Evolutionary conservation across 2,888 invertebrate species (phyloP).

Genomic region (Panorpa germanica): DNA sequence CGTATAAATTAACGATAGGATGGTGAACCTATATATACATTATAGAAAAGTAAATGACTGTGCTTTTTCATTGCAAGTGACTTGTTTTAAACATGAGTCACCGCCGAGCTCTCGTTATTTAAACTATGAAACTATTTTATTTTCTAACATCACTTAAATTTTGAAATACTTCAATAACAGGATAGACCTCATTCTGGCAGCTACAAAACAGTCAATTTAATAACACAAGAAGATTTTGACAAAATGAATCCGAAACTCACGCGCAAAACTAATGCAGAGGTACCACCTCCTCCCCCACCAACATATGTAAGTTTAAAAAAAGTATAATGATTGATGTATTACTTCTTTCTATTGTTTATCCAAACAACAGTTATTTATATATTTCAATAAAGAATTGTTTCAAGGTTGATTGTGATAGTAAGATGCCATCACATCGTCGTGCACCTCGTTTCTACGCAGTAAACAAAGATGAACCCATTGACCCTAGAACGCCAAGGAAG

Average conservation of each 20-base stretch:
- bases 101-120: too few species aligned
- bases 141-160: slow-evolving; percentile 8
- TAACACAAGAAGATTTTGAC: slow-evolving; percentile 75
- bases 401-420: slow-evolving; percentile 4
- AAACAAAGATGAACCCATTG: slow-evolving; percentile 49
- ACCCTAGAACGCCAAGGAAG: slow-evolving; percentile 55
- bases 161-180: slow-evolving; percentile 14
- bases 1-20: too few species aligned
- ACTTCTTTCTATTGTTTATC: too few species aligned
- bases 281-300: slow-evolving; percentile 68
- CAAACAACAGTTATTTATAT: too few species aligned
- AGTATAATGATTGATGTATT: too few species aligned
- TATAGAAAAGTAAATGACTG: too few species aligned
- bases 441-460: slow-evolving; percentile 89
- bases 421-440: slow-evolving; percentile 22
- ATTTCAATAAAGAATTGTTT: too few species aligned
- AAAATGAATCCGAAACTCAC: slow-evolving; percentile 46
- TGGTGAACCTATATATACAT: too few species aligned
- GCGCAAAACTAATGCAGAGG: slow-evolving; percentile 47
- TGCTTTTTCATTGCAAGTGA: too few species aligned
- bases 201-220: slow-evolving; percentile 75
- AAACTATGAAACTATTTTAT: too few species aligned
- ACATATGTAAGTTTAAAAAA: slow-evolving; percentile 22
- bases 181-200: slow-evolving; percentile 31
- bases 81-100: too few species aligned